Conservation (phyloP, 1,140 invertebrate species). For the Drosophila grimshawi region DNA sequence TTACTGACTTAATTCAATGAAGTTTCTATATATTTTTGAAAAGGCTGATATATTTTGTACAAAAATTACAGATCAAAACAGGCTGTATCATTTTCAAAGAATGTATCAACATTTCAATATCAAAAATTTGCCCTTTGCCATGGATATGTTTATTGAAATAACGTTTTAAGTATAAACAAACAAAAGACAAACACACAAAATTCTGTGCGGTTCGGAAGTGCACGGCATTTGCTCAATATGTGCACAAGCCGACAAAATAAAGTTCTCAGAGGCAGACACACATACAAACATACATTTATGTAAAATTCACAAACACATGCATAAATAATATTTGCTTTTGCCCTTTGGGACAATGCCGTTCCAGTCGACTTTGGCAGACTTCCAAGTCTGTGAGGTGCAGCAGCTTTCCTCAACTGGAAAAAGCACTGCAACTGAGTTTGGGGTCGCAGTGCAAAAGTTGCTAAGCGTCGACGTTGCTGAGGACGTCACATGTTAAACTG, state of each 20-base stretch:
- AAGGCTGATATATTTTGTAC: neutral
- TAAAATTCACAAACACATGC: neutral
- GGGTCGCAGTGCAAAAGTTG: slow-evolving; percentile 72
- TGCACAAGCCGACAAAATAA: slow-evolving; percentile 56
- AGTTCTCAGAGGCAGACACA: slow-evolving; percentile 58
- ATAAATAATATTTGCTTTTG: slow-evolving; percentile 54
- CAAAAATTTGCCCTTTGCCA: slow-evolving; percentile 65
- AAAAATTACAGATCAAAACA: neutral
- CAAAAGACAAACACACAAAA: slow-evolving; percentile 55
- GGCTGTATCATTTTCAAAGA: slow-evolving; percentile 13
- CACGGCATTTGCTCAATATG: slow-evolving; percentile 55
- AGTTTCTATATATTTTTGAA: no score
- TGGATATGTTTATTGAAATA: slow-evolving; percentile 67
- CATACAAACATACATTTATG: neutral
- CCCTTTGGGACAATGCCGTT: slow-evolving; percentile 53
- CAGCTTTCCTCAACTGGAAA: slow-evolving; percentile 53
- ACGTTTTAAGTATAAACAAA: slow-evolving; percentile 74
- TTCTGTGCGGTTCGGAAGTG: slow-evolving; percentile 57
- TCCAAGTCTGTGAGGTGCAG: neutral
- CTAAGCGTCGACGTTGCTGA: slow-evolving; percentile 4
- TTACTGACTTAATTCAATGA: no score
- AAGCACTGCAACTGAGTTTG: slow-evolving; percentile 5
- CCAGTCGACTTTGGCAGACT: slow-evolving; percentile 12
- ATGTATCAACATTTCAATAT: slow-evolving; percentile 44
- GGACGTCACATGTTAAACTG: slow-evolving; percentile 61